Base-by-base conservation (phyloP, 2,113 vertebrate species). In the Stictonetta naevosa region DNA sequence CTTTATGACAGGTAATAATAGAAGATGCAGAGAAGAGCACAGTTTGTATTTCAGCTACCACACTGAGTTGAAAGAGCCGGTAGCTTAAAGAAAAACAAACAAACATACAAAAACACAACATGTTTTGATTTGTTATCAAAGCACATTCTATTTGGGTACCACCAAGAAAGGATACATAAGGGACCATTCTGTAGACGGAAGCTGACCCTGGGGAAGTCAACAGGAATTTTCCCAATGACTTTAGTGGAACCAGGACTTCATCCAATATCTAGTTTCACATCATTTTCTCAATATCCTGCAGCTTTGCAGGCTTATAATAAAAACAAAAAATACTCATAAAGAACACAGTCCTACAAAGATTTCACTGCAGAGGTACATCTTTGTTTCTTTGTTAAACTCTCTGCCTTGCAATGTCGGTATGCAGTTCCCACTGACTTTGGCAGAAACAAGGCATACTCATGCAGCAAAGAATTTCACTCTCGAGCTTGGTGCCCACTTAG, bases 1-100 rank as follows among this genome's bases (percentile, higher is more conserved):
- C 63, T 94, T 97, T 96, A 92, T 94, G 95, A 91, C 95, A 95
- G 92, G 83, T 96, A 96, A 96, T 95, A 96, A 94, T 71, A 89
- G 74, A 56, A 94, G 69, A 94, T 82, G 73, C 66, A 88, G 69
- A 78, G 86, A 93, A 82, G 80, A 92, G 48, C 80, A 74, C 67
- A 92, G 95, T 62, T 92, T 93, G 86, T 91, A 89, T 93, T 93
- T 93, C 86, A 85, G 80, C 71, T 67, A 73, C 63, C 91, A 83
- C 26, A 59, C 80, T 92, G 88, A 63, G 63, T 42, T 68, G 40
- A 90, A 93, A 88, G 76, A 92, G 34, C 80, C 71, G 75, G 18
- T 40, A 94, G 77, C 44, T 92, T 71, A 28, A 59, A 81, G 68
- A 59, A 58, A 69, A 48, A 26, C 34, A 40, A 59, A 58, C 85